Evolutionary conservation across 2,888 invertebrate genomes (phyloP), one percentile per base, ranked within the genome.

Genomic region (Coenonympha glycerion): DNA sequence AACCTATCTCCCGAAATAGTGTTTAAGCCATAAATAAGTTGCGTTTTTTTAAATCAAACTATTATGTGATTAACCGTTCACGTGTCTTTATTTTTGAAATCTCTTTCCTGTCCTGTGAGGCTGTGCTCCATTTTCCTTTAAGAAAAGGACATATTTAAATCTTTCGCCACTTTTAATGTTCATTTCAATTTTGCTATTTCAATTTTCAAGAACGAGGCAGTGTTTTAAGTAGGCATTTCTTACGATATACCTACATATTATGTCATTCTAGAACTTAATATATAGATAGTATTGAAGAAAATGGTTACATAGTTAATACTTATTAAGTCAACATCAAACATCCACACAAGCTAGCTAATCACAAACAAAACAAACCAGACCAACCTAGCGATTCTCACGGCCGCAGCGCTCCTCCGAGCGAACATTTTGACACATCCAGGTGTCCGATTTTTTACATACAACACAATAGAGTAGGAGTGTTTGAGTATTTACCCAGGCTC

Each of bases 361-460:
- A 61, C 51, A 61, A 54, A 54, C 55, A 57, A 59, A 63, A 64
- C 62, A 63, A 46, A 31, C 39, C 11, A 40, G 46, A 52, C 55
- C 44, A 51, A 61, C 57, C 58, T 44, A 37, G 64, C 65, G 71
- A 71, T 84, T 84, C 83, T 80, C 84, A 84, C 84, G 83, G 72
- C 56, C 66, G 74, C 31, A 9, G 24, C n/a, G 11, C n/a, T 36
- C 22, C 22, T 15, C 24, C 37, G 22, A 77, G 83, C 82, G 86
- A 86, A 86, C 84, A 83, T 79, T 86, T 85, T 86, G 85, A 86
- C 86, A 87, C 86, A 75, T 86, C 85, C 86, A 87, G 87, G 86
- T 87, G 86, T 85, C 75, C 76, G 64, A 73, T 82, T 87, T 87
- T 87, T 87, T 85, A 77, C 73, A 59, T 62, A 60, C 60, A 73